Base-by-base conservation (phyloP, 1,140 invertebrate genomes). In the Paraescarpia echinospica region DNA sequence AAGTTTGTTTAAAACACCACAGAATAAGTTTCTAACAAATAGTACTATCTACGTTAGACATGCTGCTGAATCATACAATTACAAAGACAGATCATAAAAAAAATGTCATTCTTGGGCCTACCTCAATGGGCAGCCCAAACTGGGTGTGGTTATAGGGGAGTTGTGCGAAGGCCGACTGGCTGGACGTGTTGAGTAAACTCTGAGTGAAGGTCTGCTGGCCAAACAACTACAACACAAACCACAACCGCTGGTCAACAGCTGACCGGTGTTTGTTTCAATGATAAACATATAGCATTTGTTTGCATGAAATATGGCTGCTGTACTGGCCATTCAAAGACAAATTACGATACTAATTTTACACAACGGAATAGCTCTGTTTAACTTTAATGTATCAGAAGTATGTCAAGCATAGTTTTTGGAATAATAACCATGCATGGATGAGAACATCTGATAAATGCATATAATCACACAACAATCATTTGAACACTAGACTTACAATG, bases 101-200 rank as follows among this genome's bases (percentile, higher is more conserved):
- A 27, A 22, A 14, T 6, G 59, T 77, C 18, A 77, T 27, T 27
- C 18, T 77, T 51, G 48, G 22, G 59, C 59, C 0, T 77, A 77
- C 59, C 59, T 77, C 59, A 77, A 77, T 77, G 4, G 59, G 59
- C 59, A 77, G 59, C 22, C 59, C 59, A 90, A 93, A 93, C 35
- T 92, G 91, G 77, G 27, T 35, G 92, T 93, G 92, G 59, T 41
- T 77, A 35, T 34, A 93, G 59, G 34, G 89, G 34, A 95, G 92
- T 48, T 94, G 94, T 51, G 92, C 92, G 93, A 95, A 93, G 92
- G 94, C 94, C 91, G 94, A 95, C 41, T 95, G 95, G 89, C 94
- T 94, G 77, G 93, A 31, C 59, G 59, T 93, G 2, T 95, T 94
- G 5, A 95, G 91, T 33, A 95, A 94, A 93, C 94, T 95, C 92